Percentiles rank a stretch among this genome's conserved stretches.
phyloP scores from a whole-genome alignment of 2,113 vertebrate species.

The Erinaceus europaeus region DNA sequence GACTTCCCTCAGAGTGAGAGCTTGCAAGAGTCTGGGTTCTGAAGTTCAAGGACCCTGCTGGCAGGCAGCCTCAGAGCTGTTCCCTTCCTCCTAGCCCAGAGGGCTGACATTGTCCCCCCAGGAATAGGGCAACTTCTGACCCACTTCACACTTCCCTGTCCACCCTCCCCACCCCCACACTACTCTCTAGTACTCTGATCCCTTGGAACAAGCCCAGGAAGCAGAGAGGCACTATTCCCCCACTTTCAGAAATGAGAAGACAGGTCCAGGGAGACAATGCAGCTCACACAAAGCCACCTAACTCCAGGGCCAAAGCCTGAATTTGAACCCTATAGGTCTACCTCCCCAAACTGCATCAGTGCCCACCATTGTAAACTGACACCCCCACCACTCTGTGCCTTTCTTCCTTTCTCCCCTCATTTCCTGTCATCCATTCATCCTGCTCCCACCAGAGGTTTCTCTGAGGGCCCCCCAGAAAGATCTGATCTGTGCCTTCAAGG shows the following conservation, averaged over 20 bases:
- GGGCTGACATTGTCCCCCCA: not conserved
- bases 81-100: rapidly evolving
- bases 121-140: not conserved
- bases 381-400: not conserved
- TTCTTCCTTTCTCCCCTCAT: not conserved
- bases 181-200: not conserved
- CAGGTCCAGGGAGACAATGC: not conserved
- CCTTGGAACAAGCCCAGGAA: not conserved
- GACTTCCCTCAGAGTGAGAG: not conserved
- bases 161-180: no score
- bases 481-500: not conserved
- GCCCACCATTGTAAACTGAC: no score
- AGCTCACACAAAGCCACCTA: not conserved
- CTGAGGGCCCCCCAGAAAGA: not conserved
- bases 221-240: not conserved
- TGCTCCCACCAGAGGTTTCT: not conserved
- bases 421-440: not conserved
- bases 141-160: not conserved
- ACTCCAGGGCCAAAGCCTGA: not conserved
- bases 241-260: not conserved
- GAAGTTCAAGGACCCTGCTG: not conserved
- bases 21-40: not conserved
- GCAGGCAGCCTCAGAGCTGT: not conserved
- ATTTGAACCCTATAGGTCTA: not conserved
- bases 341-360: not conserved